Conservation (phyloP, 92 coral and sea anemone species). For the Porites evermanni region DNA sequence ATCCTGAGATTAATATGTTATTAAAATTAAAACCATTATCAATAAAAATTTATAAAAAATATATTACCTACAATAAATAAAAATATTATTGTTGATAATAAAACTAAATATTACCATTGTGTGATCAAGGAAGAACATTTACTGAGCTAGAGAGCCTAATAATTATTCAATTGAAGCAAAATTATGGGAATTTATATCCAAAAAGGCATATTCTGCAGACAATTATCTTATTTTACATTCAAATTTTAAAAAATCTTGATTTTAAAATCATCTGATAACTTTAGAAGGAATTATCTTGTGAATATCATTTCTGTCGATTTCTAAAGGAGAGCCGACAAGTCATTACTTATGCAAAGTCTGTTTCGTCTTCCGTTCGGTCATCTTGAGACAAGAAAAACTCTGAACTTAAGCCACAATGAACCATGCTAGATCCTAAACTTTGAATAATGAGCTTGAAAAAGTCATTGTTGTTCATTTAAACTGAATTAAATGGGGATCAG, state of each 20-base stretch:
- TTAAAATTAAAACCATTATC: not conserved
- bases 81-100: too few relatives aligned
- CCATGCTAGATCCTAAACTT: not conserved
- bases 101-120: too few relatives aligned
- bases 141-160: not conserved
- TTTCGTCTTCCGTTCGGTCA: constrained; percentile 5
- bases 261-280: too few relatives aligned
- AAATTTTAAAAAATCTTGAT: not conserved
- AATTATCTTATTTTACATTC: not conserved
- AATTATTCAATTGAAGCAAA: not conserved
- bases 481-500: not conserved
- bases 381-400: not conserved
- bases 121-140: too few relatives aligned
- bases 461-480: not conserved
- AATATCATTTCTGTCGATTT: not conserved
- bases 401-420: constrained; percentile 1
- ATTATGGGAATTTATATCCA: not conserved
- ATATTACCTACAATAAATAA: too few relatives aligned
- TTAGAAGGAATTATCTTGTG: not conserved
- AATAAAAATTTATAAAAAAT: too few relatives aligned
- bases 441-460: too few relatives aligned
- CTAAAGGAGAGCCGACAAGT: not conserved
- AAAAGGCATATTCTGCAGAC: not conserved
- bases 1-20: not conserved
- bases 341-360: constrained; percentile 51